Conservation (phyloP, 1,140 invertebrate genomes). For the Tetragnatha versicolor region DNA sequence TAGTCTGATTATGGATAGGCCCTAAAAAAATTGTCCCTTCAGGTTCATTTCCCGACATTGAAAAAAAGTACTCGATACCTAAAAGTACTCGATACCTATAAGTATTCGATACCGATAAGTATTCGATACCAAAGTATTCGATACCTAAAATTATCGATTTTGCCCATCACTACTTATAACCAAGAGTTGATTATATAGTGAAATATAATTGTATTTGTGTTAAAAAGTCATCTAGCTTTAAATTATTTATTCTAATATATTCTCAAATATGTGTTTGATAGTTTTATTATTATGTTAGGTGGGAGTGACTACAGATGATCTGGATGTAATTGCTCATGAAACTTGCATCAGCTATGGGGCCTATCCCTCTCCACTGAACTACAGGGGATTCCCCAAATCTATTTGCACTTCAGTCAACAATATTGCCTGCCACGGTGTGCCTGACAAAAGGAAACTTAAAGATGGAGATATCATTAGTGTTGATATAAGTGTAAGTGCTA, state of each 20-base stretch:
- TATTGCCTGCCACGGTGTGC: conserved; percentile 93
- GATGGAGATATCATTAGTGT: conserved; percentile 92
- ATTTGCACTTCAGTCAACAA: conserved; percentile 96
- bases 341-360: conserved; percentile 74
- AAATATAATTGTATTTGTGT: not conserved
- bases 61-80: too few species aligned
- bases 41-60: too few species aligned
- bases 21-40: too few species aligned
- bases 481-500: conserved; percentile 82
- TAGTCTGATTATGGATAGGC: too few species aligned
- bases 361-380: conserved; percentile 90
- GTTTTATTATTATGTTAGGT: conserved; percentile 67
- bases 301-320: conserved; percentile 85
- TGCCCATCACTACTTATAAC: not conserved
- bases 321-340: conserved; percentile 80
- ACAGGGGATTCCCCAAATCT: conserved; percentile 88
- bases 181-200: not conserved
- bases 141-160: too few species aligned
- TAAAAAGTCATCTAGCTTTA: not conserved
- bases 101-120: not conserved
- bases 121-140: too few species aligned
- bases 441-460: conserved; percentile 78
- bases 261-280: conserved; percentile 8
- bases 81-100: not conserved
- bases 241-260: not conserved